Percentiles rank a stretch among this genome's conserved stretches.
Evolutionary conservation across 2,113 vertebrate species (phyloP).

Genomic region (Microtus richardsoni): DNA sequence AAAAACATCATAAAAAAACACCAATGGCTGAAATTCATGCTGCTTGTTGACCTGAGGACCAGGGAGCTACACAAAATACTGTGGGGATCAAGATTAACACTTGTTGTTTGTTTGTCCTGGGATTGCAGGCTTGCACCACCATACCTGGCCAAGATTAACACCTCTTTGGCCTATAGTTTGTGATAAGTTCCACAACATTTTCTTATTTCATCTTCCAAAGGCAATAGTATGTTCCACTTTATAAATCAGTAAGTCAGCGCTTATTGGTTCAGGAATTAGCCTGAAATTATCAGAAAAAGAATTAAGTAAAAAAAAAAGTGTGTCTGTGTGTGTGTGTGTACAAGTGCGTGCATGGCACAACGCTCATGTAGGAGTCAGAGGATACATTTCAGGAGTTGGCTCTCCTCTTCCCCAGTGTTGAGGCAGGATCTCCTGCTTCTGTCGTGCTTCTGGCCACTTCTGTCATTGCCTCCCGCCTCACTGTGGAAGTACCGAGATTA

Average conservation of each 20-base stretch:
- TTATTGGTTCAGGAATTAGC: slow-evolving; percentile 33
- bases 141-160: neutral
- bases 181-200: neutral
- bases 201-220: neutral
- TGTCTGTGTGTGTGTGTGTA: neutral
- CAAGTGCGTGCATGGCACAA: no score
- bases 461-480: neutral
- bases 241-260: neutral
- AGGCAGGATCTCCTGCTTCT: neutral
- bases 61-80: neutral
- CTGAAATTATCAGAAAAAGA: neutral
- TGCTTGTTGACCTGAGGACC: neutral
- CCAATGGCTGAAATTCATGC: neutral
- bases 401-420: no score
- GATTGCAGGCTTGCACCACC: neutral
- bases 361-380: neutral
- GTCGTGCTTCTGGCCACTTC: neutral
- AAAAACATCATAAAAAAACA: neutral
- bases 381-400: neutral
- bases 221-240: slow-evolving; percentile 37
- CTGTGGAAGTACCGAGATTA: neutral
- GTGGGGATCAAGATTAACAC: neutral
- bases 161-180: neutral
- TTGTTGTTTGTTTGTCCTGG: neutral
- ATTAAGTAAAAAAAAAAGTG: neutral